These are phyloP conservation scores for Flexamia atlantica DNA, from an alignment of 2,888 invertebrate species.

Conservation along the genomic window DNA sequence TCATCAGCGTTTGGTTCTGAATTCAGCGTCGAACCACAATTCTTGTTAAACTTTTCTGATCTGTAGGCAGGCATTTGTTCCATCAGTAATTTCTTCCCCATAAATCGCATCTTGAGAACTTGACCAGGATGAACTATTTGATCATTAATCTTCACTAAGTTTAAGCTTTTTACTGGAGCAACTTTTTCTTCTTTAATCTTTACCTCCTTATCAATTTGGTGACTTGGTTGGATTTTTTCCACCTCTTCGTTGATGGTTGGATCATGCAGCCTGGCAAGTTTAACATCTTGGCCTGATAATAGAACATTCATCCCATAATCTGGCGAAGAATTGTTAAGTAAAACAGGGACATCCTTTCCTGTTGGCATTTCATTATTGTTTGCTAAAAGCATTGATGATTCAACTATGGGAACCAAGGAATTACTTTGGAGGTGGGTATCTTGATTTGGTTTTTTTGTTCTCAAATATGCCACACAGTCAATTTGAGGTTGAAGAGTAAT, in stretches of 20 bases:
- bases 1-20: background rate
- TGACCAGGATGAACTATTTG: background rate
- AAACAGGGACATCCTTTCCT: background rate
- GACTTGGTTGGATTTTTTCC: background rate
- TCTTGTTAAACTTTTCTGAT: conserved; percentile 24
- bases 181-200: background rate
- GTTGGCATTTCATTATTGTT: background rate
- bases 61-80: conserved; percentile 27
- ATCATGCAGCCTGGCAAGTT: background rate
- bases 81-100: background rate
- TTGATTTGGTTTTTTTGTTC: background rate
- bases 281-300: background rate
- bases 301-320: background rate
- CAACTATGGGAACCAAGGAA: background rate
- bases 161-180: background rate
- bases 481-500: conserved; percentile 1
- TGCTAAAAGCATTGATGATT: background rate
- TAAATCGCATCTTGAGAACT: background rate
- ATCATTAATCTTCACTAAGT: background rate
- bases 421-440: background rate
- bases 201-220: background rate
- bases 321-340: background rate
- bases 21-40: background rate
- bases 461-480: background rate
- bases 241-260: background rate